These are phyloP conservation scores for Macquaria ambigua DNA, from an alignment of 2,113 vertebrate genomes.

Conservation along the genomic window DNA sequence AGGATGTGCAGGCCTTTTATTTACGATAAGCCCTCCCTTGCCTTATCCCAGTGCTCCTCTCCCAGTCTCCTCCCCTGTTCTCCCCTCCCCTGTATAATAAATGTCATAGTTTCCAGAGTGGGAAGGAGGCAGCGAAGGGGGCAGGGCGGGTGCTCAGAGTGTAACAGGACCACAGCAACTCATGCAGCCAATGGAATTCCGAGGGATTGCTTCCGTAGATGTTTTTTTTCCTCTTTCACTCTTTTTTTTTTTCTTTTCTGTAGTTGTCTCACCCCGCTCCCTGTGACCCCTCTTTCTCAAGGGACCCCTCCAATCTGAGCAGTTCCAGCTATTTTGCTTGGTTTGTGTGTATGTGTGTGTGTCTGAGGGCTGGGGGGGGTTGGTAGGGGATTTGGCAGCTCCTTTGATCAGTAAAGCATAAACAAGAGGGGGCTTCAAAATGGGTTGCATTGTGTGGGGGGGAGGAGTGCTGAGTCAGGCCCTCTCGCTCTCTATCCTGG, in stretches of 20 bases:
- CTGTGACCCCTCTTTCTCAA: conserved; percentile 87
- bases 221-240: conserved; percentile 55
- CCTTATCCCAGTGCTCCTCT: conserved; percentile 60
- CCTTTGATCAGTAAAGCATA: conserved; percentile 95
- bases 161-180: conserved; percentile 85
- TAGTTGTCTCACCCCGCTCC: conserved; percentile 68
- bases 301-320: conserved; percentile 83
- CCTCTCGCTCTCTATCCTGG: conserved; percentile 77
- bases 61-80: conserved; percentile 51
- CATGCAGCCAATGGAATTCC: conserved; percentile 84
- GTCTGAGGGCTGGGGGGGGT: conserved; percentile 80
- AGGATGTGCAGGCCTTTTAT: conserved; percentile 74
- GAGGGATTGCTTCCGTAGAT: conserved; percentile 80
- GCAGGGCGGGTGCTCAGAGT: conserved; percentile 81
- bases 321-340: conserved; percentile 86
- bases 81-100: conserved; percentile 78
- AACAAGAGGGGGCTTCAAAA: conserved; percentile 91
- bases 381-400: conserved; percentile 86
- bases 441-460: conserved; percentile 86
- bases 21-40: conserved; percentile 70
- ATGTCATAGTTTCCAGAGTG: conserved; percentile 90
- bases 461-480: conserved; percentile 87
- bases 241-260: conserved; percentile 53
- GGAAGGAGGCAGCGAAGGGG: conserved; percentile 60
- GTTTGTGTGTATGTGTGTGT: conserved; percentile 77